These are phyloP conservation scores for Eulithis prunata DNA, from an alignment of 2,888 invertebrate species.

Conservation along the genomic window DNA sequence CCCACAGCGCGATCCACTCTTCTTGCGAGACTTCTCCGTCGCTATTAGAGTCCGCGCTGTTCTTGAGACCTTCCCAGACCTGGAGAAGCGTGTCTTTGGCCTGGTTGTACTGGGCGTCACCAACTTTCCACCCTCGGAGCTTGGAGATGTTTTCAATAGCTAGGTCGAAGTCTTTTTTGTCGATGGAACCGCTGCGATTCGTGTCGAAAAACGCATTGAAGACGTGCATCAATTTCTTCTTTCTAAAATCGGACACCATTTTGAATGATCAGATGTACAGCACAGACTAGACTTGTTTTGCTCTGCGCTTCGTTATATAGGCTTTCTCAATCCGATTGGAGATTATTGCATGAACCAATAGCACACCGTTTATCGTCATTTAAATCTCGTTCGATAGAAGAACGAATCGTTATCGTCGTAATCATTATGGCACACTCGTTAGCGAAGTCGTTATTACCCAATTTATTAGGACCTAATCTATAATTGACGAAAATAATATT, in stretches of 20 bases:
- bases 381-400: conserved; percentile 38
- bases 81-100: conserved; percentile 88
- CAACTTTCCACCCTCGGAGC: conserved; percentile 90
- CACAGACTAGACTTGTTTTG: conserved; percentile 29
- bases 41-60: conserved; percentile 93
- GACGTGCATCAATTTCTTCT: conserved; percentile 94
- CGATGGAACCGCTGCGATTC: conserved; percentile 94
- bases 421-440: too few species aligned
- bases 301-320: conserved; percentile 46
- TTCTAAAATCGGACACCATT: conserved; percentile 93
- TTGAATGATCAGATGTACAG: conserved; percentile 52
- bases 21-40: conserved; percentile 89
- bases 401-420: conserved; percentile 35
- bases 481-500: too few species aligned
- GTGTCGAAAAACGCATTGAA: conserved; percentile 95
- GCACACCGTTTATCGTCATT: conserved; percentile 40
- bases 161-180: conserved; percentile 93
- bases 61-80: conserved; percentile 93
- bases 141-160: conserved; percentile 92
- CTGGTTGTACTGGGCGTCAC: conserved; percentile 86
- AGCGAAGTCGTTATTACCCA: conserved; percentile 22
- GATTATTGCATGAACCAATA: conserved; percentile 31
- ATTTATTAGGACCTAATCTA: too few species aligned
- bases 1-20: conserved; percentile 81
- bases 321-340: conserved; percentile 25